Base-by-base conservation (phyloP, 1,140 invertebrate genomes). In the Thaumetopoea pityocampa region DNA sequence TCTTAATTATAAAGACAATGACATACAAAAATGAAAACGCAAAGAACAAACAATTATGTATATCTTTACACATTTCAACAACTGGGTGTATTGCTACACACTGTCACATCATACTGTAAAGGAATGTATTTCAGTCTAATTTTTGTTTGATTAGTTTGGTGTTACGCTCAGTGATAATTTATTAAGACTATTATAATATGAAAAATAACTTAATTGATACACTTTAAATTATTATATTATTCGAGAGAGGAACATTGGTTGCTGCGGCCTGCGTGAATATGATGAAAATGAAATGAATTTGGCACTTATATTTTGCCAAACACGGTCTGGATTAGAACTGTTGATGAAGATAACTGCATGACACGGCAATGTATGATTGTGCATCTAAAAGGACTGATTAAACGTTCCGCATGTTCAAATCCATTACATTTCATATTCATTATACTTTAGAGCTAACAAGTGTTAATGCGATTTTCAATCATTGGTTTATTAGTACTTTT, bases 221-320 rank as follows among this genome's bases (percentile, higher is more conserved):
- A 23, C 18, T 56, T 26, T 14, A 36, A 26, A 44, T 22, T 45
- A 37, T 33, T 44, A 38, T 10, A 40, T 46, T 51, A 62, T 63
- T 63, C 51, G 59, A 63, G 55, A n/a, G n/a, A 63, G 51, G 55
- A 58, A 63, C 46, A 35, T 58, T 35, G 27, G 32, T 60, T 48
- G 28, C 40, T 42, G 29, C 34, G 35, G 26, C 20, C 15, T 30
- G 26, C 19, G 42, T 40, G 36, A 35, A 26, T 16, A 44, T 34
- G 20, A 19, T 14, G 27, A 28, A 32, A 42, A 48, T 44, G 38
- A 51, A 35, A 42, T 47, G 37, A 58, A 30, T 58, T 58, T 58
- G 55, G 55, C 55, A 58, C 55, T 53, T 53, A 41, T 28, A 24
- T 45, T 30, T 23, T 35, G 28, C 18, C 32, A 23, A 45, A 29